Percentiles rank a stretch among this genome's conserved stretches.
Conservation (phyloP, 2,797 vertebrate species). For the Pseudotriccus pelzelni region DNA sequence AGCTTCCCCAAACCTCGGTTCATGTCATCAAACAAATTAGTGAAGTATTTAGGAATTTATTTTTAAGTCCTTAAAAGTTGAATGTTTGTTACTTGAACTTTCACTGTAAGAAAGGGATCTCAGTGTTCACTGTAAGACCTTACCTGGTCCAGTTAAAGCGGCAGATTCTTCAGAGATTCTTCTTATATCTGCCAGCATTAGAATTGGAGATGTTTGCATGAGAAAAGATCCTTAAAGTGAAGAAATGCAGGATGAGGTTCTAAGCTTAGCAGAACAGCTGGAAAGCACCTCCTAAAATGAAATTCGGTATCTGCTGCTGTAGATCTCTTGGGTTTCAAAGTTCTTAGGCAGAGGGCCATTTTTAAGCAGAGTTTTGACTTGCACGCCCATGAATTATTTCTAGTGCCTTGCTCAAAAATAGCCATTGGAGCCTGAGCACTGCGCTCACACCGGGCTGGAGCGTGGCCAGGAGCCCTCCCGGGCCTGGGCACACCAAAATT, state of each 20-base stretch:
- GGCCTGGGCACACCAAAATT: background rate
- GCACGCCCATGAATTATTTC: conserved; percentile 46
- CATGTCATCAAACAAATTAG: background rate
- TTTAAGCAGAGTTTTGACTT: conserved; percentile 26
- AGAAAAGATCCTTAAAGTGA: background rate
- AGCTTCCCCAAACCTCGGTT: background rate
- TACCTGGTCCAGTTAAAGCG: background rate
- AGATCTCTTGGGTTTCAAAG: background rate
- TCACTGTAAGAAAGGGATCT: background rate
- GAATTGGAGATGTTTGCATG: background rate
- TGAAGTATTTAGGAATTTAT: background rate
- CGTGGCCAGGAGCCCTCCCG: background rate
- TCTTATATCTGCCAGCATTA: background rate
- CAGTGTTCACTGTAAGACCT: background rate
- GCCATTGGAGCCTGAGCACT: background rate
- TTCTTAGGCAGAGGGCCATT: conserved; percentile 2
- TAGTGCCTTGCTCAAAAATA: conserved; percentile 43
- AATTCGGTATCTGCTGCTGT: background rate
- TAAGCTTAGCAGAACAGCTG: background rate
- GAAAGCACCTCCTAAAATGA: background rate
- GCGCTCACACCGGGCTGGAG: background rate
- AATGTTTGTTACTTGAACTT: background rate
- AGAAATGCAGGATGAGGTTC: background rate
- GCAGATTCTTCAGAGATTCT: background rate
- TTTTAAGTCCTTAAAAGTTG: background rate